Evolutionary conservation across 30 jellyfish, hydroid and myxozoan genomes (phyloP), one percentile per base, ranked within the genome.

Genomic region (Aurelia aurita complex sp. Pacific): DNA sequence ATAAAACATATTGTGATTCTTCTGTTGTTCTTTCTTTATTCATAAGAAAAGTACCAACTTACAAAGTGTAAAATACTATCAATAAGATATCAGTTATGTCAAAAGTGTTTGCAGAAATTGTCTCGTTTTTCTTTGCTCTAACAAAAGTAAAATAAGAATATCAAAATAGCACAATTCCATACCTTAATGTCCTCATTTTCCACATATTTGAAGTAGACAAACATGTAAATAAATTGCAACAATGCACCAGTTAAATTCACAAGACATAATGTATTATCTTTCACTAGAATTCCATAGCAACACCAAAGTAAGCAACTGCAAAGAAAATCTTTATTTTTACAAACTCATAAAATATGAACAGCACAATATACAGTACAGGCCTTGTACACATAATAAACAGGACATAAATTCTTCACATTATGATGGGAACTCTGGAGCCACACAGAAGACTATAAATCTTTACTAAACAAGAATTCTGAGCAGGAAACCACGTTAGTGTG

Each of bases 211-310:
- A 91, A 54, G 89, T 64, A 91, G 13, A 91, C 70, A 52, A 76
- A 42, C 43, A 91, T 91, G 74, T 85, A 91, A 65, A 75, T 51
- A 51, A 76, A 74, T 77, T 91, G 98, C 36, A 91, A 43, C 16
- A 81, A 15, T 29, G 88, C 89, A 14, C 98, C 98, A 73, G 85
- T 72, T 64, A 67, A 77, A 81, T 91, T 91, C 52, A 91, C 98
- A 6, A 79, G 67, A 53, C 79, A 38, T 50, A 85, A 54, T 19
- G 91, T 85, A 11, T 55, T 55, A 55, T 91, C 98, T 2, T 74
- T 60, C 81, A 70, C 85, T 70, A 85, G 32, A 23, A 76, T 38
- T 15, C 98, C 98, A 85, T 91, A 91, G 46, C 68, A 65, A 65
- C 46, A 32, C 96, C 96, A 85, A 10, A 91, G 84, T 11, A 85